A percentile compares a stretch with the other conserved stretches of the same genome.
Evolutionary conservation across 2,797 vertebrate species (phyloP).

Genomic region (Dipus sagitta): DNA sequence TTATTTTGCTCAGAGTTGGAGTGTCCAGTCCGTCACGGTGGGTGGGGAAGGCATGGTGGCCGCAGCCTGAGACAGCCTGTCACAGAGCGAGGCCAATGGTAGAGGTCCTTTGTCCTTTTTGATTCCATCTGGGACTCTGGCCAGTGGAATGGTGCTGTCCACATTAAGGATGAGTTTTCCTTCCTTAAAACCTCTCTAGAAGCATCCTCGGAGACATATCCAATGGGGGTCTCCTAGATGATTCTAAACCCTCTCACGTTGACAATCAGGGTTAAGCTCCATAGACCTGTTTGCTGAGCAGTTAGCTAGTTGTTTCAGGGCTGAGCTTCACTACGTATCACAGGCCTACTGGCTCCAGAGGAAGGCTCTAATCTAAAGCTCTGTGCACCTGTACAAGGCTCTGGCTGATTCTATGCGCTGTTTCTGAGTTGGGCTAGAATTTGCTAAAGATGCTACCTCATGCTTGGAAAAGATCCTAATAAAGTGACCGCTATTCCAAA

Average conservation of each 20-base stretch:
- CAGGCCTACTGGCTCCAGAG: not conserved
- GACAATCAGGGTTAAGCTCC: not conserved
- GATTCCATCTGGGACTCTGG: too few relatives aligned
- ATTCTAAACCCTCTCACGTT: not conserved
- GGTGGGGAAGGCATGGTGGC: not conserved
- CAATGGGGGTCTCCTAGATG: not conserved
- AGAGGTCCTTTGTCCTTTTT: not conserved
- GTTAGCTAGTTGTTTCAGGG: constrained; percentile 1
- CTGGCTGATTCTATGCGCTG: not conserved
- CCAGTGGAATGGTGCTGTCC: not conserved
- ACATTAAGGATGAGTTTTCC: not conserved
- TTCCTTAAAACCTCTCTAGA: too few relatives aligned
- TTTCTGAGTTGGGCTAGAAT: not conserved
- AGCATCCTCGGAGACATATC: not conserved
- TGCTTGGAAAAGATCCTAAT: not conserved
- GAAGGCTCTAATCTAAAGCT: not conserved
- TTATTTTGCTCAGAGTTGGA: not conserved
- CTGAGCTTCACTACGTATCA: not conserved
- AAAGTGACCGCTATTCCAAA: not conserved
- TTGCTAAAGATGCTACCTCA: not conserved
- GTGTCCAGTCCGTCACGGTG: not conserved
- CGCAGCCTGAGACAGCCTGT: not conserved
- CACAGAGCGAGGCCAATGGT: not conserved
- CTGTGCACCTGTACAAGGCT: not conserved
- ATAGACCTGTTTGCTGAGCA: not conserved